These are phyloP conservation scores for Trachymyrmex cornetzi DNA, from an alignment of 1,140 invertebrate species.

Conservation along the genomic window DNA sequence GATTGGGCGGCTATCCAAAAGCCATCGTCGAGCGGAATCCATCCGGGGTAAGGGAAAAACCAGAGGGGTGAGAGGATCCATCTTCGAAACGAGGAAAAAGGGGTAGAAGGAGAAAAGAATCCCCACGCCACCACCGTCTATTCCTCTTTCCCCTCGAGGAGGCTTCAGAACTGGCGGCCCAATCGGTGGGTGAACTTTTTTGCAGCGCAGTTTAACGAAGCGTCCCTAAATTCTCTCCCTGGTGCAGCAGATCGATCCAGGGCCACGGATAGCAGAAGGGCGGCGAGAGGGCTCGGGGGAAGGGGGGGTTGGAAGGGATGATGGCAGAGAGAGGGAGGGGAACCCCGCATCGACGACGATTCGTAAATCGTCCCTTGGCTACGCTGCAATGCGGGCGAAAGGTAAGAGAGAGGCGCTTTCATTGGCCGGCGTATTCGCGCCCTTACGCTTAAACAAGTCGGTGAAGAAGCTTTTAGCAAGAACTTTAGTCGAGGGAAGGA, in stretches of 20 bases:
- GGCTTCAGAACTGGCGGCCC: constrained; percentile 60
- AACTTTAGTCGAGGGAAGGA: constrained; percentile 28
- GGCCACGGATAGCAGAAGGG: constrained; percentile 40
- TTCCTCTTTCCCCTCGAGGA: constrained; percentile 22
- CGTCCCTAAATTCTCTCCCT: constrained; percentile 77
- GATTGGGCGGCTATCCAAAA: constrained; percentile 86
- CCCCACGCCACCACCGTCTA: constrained; percentile 25
- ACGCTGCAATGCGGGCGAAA: constrained; percentile 76
- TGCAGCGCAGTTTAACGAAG: constrained; percentile 80
- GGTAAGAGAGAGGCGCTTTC: constrained; percentile 49
- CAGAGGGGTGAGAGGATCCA: constrained; percentile 29
- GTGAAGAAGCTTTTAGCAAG: constrained; percentile 59
- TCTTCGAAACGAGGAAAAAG: constrained; percentile 48
- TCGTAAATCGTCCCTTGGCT: constrained; percentile 78
- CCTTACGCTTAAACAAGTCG: constrained; percentile 61
- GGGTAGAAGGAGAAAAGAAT: constrained; percentile 45
- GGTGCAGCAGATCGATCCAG: constrained; percentile 74
- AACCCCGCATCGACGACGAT: constrained; percentile 75
- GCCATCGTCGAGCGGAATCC: constrained; percentile 75
- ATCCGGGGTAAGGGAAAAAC: constrained; percentile 56
- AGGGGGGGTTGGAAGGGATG: constrained; percentile 26
- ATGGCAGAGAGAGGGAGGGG: constrained; percentile 15
- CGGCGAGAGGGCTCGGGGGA: constrained; percentile 22
- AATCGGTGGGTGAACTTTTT: constrained; percentile 72
- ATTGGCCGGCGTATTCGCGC: constrained; percentile 66